Evolutionary conservation across 2,888 invertebrate species (phyloP), one percentile per base, ranked within the genome.

Genomic region (Gymnocheta viridis): DNA sequence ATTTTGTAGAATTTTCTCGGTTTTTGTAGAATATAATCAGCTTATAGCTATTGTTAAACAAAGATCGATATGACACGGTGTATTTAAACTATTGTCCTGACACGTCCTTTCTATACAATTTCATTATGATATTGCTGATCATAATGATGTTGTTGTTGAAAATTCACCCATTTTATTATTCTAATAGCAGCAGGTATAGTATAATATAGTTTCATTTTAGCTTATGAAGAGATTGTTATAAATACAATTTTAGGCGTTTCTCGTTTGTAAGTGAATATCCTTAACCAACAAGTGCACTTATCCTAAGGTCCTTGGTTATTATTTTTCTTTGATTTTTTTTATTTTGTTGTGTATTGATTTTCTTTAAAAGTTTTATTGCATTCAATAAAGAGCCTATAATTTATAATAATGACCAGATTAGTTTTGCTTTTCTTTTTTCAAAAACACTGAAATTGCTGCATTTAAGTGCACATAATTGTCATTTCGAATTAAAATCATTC

Each of bases 81-180:
- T 85, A 76, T 82, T 85, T 79, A 82, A 70, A n/a, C 77, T 56
- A 84, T 86, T 87, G 79, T 87, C 85, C 85, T 82, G 49, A 44
- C 86, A 86, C 86, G 85, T 85, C 85, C 81, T 76, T 70, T 82
- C 29, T 58, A 29, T 12, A 38, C 7, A 32, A 29, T 70, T 51
- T 69, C 14, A n/a, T 32, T 19, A 58, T 60, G 5, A 5, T 60
- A 29, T 9, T 60, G 9, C 6, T 60, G 5, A 47, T 24, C 24
- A 14, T 41, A 17, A 19, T 41, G 12, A 12, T 62, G 35, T 3
- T 35, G 24, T 54, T 10, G 9, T 24, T 38, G 24, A 17, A 4
- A 19, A 56, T 51, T 66, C 58, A 67, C 27, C 67, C 27, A 62
- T 60, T 66, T 58, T 44, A 38, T 14, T 35, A 38, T 70, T 72